Evolutionary conservation across 2,888 invertebrate genomes (phyloP), one percentile per base, ranked within the genome.

Genomic region (Agonopterix arenella): DNA sequence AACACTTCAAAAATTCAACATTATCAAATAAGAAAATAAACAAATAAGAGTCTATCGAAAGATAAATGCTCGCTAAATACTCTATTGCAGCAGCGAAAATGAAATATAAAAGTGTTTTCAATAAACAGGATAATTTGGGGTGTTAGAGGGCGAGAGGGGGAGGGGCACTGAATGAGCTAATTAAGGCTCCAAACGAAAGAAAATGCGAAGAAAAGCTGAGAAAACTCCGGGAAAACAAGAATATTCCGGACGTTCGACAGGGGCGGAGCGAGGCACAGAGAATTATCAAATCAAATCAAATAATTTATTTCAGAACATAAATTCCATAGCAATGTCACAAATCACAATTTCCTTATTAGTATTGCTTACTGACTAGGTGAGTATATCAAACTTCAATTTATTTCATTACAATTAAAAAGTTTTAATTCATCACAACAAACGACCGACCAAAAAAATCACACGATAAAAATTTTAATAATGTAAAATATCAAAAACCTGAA

Each of bases 211-310:
- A 85, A 86, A 86, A 84, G 85, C 77, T 64, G 73, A 80, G 86
- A 88, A 88, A 88, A 86, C 82, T 88, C 75, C 60, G 69, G 70
- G 82, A 88, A 88, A 88, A 88, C 88, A 89, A 86, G 86, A 84
- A 86, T 84, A 84, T 82, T 82, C 76, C 72, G 73, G 73, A 66
- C 61, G 64, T 46, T 54, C 45, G 82, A 85, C 70, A 58, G 58
- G 58, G 57, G 69, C 68, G 70, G 74, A 73, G 73, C 73, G 75
- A 40, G 41, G 7, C 1, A 28, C 28, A 28, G 28, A 28, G 28
- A 18, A 18, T 2, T 16, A 16, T 16, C n/a, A n/a, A n/a, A n/a
- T n/a, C n/a, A n/a, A n/a, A n/a, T n/a, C n/a, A n/a, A n/a, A n/a
- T n/a, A n/a, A n/a, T n/a, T n/a, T n/a, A n/a, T n/a, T n/a, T n/a